A percentile compares a stretch with the other conserved stretches of the same genome.
These are phyloP conservation scores for Arbacia lixula DNA, from an alignment of 53 echinoderm and acorn worm genomes.

Conservation along the genomic window DNA sequence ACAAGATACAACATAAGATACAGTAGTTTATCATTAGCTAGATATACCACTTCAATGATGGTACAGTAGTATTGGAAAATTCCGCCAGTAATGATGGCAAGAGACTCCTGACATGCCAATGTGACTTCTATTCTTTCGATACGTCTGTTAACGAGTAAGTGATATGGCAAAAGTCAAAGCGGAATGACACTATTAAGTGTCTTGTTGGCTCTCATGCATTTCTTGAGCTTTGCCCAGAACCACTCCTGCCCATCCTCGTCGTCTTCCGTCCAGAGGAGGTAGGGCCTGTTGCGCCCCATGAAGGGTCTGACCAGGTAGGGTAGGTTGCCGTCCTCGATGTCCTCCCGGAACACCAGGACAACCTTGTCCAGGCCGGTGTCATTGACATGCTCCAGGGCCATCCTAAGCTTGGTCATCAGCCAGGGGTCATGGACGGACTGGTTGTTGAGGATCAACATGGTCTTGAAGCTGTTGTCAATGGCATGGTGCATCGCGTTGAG, in stretches of 20 bases:
- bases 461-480: slow-evolving; percentile 24
- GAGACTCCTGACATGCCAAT: too few relatives aligned
- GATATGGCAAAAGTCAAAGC: too few relatives aligned
- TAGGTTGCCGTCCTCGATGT: slow-evolving; percentile 4
- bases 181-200: slow-evolving; percentile 16
- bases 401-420: slow-evolving; percentile 29
- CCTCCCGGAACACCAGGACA: slow-evolving; percentile 16
- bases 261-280: background rate
- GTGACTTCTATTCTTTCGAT: too few relatives aligned
- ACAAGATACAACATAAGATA: too few relatives aligned
- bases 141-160: too few relatives aligned
- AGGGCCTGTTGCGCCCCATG: slow-evolving; percentile 26
- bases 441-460: slow-evolving; percentile 8
- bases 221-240: slow-evolving; percentile 19
- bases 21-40: too few relatives aligned
- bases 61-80: too few relatives aligned
- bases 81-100: too few relatives aligned
- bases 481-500: background rate
- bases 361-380: slow-evolving; percentile 33
- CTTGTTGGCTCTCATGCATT: slow-evolving; percentile 8
- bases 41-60: too few relatives aligned
- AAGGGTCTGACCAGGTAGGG: slow-evolving; percentile 24
- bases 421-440: slow-evolving; percentile 3
- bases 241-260: slow-evolving; percentile 18
- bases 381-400: slow-evolving; percentile 37